A percentile compares a stretch with the other conserved stretches of the same genome.
Evolutionary conservation across 1,140 invertebrate species (phyloP).

Genomic region (Mizuhopecten yessoensis): DNA sequence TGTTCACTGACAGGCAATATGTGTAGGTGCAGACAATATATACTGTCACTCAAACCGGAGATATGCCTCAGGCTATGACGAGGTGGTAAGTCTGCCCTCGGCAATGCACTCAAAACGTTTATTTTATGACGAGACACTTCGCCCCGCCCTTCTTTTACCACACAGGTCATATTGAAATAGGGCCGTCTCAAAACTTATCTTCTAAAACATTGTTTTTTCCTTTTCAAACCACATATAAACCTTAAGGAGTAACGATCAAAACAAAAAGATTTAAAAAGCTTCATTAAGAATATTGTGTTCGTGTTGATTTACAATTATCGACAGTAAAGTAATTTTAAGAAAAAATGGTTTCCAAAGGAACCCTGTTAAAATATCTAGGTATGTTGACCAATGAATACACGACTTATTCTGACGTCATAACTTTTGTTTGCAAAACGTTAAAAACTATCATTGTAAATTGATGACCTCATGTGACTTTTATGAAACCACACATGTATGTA

Average conservation of each 20-base stretch:
- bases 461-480: not conserved
- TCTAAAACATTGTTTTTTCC: not conserved
- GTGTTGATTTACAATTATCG: too few relatives aligned
- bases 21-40: not conserved
- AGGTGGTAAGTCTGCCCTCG: constrained; percentile 28
- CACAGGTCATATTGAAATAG: not conserved
- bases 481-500: not conserved
- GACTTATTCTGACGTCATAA: not conserved
- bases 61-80: not conserved
- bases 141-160: not conserved
- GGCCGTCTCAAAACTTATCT: not conserved
- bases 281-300: not conserved
- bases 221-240: not conserved
- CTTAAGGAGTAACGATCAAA: too few relatives aligned
- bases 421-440: not conserved
- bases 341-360: not conserved
- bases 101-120: not conserved
- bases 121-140: constrained; percentile 6
- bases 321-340: too few relatives aligned
- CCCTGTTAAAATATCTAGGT: not conserved
- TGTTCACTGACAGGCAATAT: not conserved
- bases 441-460: not conserved
- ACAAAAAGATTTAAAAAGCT: too few relatives aligned
- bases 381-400: not conserved
- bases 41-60: constrained; percentile 18